Conservation (phyloP, 1,140 invertebrate genomes). For the Varroa destructor region DNA sequence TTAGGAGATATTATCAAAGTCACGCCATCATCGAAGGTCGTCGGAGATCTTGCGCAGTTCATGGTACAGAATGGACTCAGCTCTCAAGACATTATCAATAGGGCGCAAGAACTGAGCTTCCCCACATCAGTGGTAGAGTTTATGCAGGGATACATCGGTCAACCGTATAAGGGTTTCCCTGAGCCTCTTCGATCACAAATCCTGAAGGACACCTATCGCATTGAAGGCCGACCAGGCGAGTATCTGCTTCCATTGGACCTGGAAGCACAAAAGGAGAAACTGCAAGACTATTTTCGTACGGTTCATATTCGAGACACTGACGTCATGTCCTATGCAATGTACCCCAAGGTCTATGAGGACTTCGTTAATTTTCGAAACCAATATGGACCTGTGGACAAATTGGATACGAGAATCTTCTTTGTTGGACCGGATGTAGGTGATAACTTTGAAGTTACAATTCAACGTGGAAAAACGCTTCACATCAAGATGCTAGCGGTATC, state of each 20-base stretch:
- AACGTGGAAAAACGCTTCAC: slow-evolving; percentile 85
- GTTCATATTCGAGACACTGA: slow-evolving; percentile 59
- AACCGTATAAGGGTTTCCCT: slow-evolving; percentile 88
- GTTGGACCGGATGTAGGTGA: slow-evolving; percentile 92
- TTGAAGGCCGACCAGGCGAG: slow-evolving; percentile 78
- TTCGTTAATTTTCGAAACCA: slow-evolving; percentile 70
- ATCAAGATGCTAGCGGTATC: slow-evolving; percentile 88
- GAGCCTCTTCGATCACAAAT: slow-evolving; percentile 75
- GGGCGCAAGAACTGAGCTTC: slow-evolving; percentile 89
- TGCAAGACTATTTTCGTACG: slow-evolving; percentile 58
- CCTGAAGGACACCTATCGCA: slow-evolving; percentile 71
- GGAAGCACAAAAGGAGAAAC: slow-evolving; percentile 57
- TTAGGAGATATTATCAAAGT: slow-evolving; percentile 91
- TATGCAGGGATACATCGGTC: slow-evolving; percentile 90
- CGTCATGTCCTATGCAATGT: slow-evolving; percentile 89
- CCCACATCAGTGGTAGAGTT: slow-evolving; percentile 95
- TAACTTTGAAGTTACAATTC: slow-evolving; percentile 83
- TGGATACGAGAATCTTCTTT: slow-evolving; percentile 87
- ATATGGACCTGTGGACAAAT: slow-evolving; percentile 89
- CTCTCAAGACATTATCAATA: slow-evolving; percentile 63
- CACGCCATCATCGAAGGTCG: slow-evolving; percentile 46
- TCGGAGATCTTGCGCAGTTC: slow-evolving; percentile 96
- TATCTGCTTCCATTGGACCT: slow-evolving; percentile 74
- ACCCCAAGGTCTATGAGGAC: slow-evolving; percentile 88
- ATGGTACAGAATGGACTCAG: slow-evolving; percentile 97